A percentile compares a stretch with the other conserved stretches of the same genome.
Evolutionary conservation across 2,797 vertebrate species (phyloP).

Genomic region (Orestias chungarensis): DNA sequence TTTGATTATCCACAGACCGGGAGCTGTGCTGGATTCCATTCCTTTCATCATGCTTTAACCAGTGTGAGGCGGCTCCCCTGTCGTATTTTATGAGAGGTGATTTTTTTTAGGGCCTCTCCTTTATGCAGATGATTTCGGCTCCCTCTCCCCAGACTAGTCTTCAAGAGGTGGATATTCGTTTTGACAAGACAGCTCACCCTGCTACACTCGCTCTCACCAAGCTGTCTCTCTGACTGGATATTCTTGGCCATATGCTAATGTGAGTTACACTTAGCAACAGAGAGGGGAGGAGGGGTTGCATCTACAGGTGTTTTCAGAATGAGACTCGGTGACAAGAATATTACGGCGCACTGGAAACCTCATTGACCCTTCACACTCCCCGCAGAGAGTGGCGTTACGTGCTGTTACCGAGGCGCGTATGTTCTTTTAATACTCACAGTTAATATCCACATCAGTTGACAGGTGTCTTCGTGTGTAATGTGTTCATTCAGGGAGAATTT

Average conservation of each 20-base stretch:
- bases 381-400: constrained; percentile 43
- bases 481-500: constrained; percentile 43
- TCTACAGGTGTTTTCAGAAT: constrained; percentile 70
- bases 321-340: constrained; percentile 58
- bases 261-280: constrained; percentile 41
- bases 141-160: constrained; percentile 66
- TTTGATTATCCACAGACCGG: constrained; percentile 78
- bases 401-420: constrained; percentile 41
- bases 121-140: constrained; percentile 75
- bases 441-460: constrained; percentile 54
- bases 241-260: constrained; percentile 71
- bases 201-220: constrained; percentile 64
- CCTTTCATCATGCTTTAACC: constrained; percentile 78
- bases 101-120: constrained; percentile 78
- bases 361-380: constrained; percentile 56
- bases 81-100: constrained; percentile 74
- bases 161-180: constrained; percentile 73
- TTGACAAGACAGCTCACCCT: constrained; percentile 72
- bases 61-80: constrained; percentile 72
- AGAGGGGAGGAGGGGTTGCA: constrained; percentile 47
- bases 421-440: constrained; percentile 36
- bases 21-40: constrained; percentile 76
- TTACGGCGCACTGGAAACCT: constrained; percentile 48
- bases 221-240: constrained; percentile 60
- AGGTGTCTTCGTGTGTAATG: constrained; percentile 24